phyloP scores from a whole-genome alignment of 2,888 invertebrate genomes.

The Agriotes lineatus region DNA sequence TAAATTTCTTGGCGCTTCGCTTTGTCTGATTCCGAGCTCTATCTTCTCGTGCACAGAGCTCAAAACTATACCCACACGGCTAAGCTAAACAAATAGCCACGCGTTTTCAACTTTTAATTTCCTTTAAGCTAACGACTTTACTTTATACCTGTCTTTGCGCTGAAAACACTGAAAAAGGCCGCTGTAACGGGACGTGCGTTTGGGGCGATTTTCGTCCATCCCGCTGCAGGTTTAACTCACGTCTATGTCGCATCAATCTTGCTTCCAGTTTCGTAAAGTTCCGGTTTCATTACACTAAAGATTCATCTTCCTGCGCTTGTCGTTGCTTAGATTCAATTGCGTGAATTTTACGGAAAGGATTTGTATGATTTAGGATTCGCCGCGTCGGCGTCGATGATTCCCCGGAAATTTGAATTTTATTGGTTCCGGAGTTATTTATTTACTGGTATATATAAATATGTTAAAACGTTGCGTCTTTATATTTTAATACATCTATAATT shows the following conservation, averaged over 20 bases:
- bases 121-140: conserved; percentile 58
- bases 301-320: conserved; percentile 59
- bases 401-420: conserved; percentile 13
- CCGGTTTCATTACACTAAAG: conserved; percentile 62
- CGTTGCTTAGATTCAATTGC: conserved; percentile 44
- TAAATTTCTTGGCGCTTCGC: background rate
- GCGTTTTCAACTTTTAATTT: conserved; percentile 60
- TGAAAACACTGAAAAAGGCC: conserved; percentile 29
- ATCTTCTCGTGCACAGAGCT: conserved; percentile 26
- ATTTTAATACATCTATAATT: too few species aligned
- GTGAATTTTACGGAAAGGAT: conserved; percentile 22
- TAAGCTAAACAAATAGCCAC: conserved; percentile 56
- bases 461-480: too few species aligned
- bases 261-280: conserved; percentile 56
- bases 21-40: background rate
- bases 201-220: conserved; percentile 42
- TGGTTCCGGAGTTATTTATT: background rate
- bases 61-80: conserved; percentile 22
- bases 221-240: conserved; percentile 40
- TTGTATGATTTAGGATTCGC: conserved; percentile 2
- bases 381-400: background rate
- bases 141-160: conserved; percentile 56
- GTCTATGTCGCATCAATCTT: conserved; percentile 58
- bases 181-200: conserved; percentile 24
- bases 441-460: too few species aligned